phyloP scores from a whole-genome alignment of 35 echinoderm and acorn worm genomes.

The Amphiura filiformis region DNA sequence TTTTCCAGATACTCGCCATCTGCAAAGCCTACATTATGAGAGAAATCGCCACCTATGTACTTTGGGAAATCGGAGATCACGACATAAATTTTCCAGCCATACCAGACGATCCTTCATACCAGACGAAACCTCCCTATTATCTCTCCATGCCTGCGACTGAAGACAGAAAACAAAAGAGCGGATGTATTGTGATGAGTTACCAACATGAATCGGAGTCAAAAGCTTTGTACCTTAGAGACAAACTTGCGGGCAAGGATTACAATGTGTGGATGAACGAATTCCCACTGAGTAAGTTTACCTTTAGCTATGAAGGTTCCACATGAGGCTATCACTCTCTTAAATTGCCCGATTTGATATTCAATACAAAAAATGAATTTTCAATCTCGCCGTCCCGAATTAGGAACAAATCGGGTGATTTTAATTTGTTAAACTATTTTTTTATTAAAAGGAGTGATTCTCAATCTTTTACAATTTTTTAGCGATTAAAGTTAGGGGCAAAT shows the following conservation, averaged over 20 bases:
- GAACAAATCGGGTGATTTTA: too few species aligned
- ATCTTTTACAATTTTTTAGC: too few species aligned
- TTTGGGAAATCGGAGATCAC: neutral
- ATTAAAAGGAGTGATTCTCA: too few species aligned
- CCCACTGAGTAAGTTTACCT: neutral
- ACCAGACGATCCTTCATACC: neutral
- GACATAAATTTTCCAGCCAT: neutral
- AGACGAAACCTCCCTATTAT: neutral
- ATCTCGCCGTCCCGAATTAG: too few species aligned
- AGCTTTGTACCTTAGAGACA: neutral
- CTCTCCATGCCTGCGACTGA: neutral
- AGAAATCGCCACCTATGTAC: neutral
- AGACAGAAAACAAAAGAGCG: neutral
- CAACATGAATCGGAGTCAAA: neutral
- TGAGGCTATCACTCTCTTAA: too few species aligned
- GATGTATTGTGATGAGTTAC: neutral
- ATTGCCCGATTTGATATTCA: too few species aligned
- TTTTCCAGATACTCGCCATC: neutral
- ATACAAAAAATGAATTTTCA: too few species aligned
- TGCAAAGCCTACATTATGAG: neutral
- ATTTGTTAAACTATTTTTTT: too few species aligned
- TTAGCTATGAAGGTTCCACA: too few species aligned
- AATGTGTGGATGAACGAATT: neutral
- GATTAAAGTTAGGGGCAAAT: too few species aligned
- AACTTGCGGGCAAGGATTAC: neutral